These are phyloP conservation scores for Drosophila saltans DNA, from an alignment of 1,140 invertebrate genomes.

Conservation along the genomic window DNA sequence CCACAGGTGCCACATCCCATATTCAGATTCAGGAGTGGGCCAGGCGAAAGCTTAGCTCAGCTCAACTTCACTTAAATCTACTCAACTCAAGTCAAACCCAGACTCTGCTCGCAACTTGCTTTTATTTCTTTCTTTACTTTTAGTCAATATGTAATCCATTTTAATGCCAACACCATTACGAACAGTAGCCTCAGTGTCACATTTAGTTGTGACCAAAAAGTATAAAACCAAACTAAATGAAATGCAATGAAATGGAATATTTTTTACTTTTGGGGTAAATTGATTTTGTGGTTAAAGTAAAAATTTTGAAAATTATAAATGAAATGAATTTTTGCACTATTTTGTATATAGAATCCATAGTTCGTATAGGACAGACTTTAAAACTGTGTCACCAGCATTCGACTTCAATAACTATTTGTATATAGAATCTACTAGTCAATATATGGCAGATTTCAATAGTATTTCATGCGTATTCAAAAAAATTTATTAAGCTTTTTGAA, in stretches of 20 bases:
- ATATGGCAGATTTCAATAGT: no score
- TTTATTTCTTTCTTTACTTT: conserved; percentile 31
- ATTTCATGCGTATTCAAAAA: no score
- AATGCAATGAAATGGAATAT: conserved; percentile 18
- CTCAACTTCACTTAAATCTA: conserved; percentile 12
- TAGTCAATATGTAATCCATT: conserved; percentile 75
- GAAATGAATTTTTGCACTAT: no score
- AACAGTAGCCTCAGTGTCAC: conserved; percentile 81
- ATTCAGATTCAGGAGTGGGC: conserved; percentile 50
- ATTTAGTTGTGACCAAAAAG: conserved; percentile 66
- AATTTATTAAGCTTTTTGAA: no score
- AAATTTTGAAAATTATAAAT: no score
- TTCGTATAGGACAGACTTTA: no score
- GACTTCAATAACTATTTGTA: no score
- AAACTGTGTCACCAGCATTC: no score
- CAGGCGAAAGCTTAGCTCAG: conserved; percentile 50
- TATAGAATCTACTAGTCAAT: no score
- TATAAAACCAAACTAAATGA: conserved; percentile 42
- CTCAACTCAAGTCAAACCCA: conserved; percentile 33
- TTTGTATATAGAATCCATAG: no score
- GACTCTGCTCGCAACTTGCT: conserved; percentile 54
- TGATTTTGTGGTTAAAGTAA: not conserved
- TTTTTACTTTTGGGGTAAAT: not conserved
- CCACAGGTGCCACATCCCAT: conserved; percentile 41
- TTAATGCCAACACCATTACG: conserved; percentile 82